Evolutionary conservation across 2,797 vertebrate species (phyloP).

Genomic region (Pseudochirops corinnae): DNA sequence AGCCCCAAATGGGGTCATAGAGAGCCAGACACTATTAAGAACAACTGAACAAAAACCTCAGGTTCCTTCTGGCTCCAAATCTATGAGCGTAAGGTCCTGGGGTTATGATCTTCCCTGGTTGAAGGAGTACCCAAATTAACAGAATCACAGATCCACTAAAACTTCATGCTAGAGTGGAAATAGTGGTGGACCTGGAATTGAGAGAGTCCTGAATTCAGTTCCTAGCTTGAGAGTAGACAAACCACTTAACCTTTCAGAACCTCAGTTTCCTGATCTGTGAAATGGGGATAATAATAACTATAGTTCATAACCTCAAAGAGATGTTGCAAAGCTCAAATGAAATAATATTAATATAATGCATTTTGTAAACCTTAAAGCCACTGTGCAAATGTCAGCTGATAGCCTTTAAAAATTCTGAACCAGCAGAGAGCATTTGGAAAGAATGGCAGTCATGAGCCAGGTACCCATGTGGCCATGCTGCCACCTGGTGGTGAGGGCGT

Average conservation of each 20-base stretch:
- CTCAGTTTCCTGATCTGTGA: neutral
- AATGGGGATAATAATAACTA: neutral
- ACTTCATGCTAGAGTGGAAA: neutral
- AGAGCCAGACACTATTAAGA: neutral
- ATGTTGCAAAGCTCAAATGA: neutral
- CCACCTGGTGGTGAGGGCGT: slow-evolving; percentile 46
- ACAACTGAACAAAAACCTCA: neutral
- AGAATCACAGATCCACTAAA: neutral
- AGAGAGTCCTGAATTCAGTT: neutral
- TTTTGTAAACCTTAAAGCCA: neutral
- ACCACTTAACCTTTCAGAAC: neutral
- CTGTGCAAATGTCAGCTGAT: neutral
- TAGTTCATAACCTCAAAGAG: neutral
- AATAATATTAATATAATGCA: neutral
- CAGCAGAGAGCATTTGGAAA: neutral
- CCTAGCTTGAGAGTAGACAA: neutral
- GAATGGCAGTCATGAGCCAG: neutral
- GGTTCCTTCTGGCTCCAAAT: neutral
- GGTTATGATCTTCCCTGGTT: neutral
- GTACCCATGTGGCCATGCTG: slow-evolving; percentile 51
- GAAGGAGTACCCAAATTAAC: neutral
- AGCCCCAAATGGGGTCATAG: neutral
- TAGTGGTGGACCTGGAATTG: neutral
- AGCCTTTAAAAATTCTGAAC: neutral
- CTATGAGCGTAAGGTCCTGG: neutral